Evolutionary conservation across 30 jellyfish, hydroid and myxozoan species (phyloP).

Genomic region (Hydractinia echinata): DNA sequence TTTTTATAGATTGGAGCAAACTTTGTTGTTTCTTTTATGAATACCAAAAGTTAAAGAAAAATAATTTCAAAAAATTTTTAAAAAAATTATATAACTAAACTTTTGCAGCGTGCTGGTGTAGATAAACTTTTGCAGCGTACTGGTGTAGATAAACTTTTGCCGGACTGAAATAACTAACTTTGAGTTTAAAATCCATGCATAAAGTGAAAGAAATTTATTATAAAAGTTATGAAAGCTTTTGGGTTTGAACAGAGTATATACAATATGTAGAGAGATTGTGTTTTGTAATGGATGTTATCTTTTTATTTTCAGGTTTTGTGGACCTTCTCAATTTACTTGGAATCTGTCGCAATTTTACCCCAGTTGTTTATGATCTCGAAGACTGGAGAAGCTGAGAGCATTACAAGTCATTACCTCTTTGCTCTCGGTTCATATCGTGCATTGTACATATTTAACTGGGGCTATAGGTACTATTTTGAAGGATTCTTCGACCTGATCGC

Average conservation of each 20-base stretch:
- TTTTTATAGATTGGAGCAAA: too few relatives aligned
- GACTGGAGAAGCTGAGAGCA: slow-evolving; percentile 99
- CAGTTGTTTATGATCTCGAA: slow-evolving; percentile 91
- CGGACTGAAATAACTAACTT: too few relatives aligned
- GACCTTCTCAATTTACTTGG: slow-evolving; percentile 97
- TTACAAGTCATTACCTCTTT: slow-evolving; percentile 93
- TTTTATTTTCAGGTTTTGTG: slow-evolving; percentile 62
- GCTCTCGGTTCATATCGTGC: slow-evolving; percentile 98
- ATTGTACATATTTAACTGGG: slow-evolving; percentile 89
- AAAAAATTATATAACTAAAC: too few relatives aligned
- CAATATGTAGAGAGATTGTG: too few relatives aligned
- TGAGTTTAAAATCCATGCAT: neutral
- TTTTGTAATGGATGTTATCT: neutral
- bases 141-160: too few relatives aligned
- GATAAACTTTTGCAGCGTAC: too few relatives aligned
- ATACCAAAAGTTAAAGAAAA: too few relatives aligned
- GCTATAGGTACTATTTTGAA: slow-evolving; percentile 80
- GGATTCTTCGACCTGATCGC: slow-evolving; percentile 97
- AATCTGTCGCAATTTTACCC: slow-evolving; percentile 97
- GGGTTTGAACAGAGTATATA: neutral
- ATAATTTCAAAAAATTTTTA: too few relatives aligned
- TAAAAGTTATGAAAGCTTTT: neutral
- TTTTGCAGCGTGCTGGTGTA: too few relatives aligned
- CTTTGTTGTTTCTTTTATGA: too few relatives aligned
- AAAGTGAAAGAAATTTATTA: neutral